A percentile compares a stretch with the other conserved stretches of the same genome.
Evolutionary conservation across 2,888 invertebrate genomes (phyloP).

Genomic region (Deroplatys truncata): DNA sequence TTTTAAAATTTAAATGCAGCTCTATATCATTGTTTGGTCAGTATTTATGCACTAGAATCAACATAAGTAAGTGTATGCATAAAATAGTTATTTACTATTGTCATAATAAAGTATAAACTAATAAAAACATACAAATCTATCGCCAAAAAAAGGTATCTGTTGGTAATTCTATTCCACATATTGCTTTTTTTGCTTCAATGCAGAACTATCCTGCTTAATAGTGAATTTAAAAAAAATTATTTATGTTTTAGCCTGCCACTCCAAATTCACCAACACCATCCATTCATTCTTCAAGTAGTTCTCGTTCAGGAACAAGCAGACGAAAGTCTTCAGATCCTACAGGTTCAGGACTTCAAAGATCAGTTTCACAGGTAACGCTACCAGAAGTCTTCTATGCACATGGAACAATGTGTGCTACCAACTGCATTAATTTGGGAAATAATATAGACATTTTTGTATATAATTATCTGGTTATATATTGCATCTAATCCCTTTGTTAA

Average conservation of each 20-base stretch:
- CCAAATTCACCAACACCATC: conserved; percentile 29
- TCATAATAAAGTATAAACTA: too few species aligned
- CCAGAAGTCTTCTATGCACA: not conserved
- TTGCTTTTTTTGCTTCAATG: too few species aligned
- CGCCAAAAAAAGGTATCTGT: too few species aligned
- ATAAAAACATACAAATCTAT: too few species aligned
- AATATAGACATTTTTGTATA: not conserved
- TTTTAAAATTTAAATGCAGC: too few species aligned
- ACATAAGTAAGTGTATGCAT: too few species aligned
- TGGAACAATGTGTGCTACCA: not conserved
- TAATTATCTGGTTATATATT: not conserved
- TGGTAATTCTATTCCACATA: too few species aligned
- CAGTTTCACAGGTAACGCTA: conserved; percentile 42
- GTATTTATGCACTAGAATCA: too few species aligned
- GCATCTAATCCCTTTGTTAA: not conserved
- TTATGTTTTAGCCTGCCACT: conserved; percentile 25
- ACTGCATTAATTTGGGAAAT: not conserved
- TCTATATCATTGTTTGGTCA: too few species aligned
- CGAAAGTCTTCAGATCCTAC: conserved; percentile 21
- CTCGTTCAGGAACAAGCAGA: not conserved
- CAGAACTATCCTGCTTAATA: not conserved
- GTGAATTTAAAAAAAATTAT: not conserved
- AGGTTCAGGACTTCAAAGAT: conserved; percentile 32
- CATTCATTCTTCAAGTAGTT: conserved; percentile 19
- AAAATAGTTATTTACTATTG: too few species aligned